Percentiles rank a stretch among this genome's conserved stretches.
Conservation (phyloP, 2,888 invertebrate species). For the Conistra vaccinii region DNA sequence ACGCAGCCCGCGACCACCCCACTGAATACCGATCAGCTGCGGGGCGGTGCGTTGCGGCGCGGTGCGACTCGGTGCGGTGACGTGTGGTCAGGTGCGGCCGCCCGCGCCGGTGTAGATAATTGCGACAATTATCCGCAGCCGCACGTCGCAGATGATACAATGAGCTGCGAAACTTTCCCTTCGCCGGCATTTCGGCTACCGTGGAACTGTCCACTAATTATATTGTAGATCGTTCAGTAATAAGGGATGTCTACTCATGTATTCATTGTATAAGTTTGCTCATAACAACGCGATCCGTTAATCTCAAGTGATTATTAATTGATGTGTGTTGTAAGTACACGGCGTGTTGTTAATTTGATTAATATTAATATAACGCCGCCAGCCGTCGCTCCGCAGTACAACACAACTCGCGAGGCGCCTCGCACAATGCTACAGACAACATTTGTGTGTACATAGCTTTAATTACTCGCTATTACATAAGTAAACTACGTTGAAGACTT, state of each 20-base stretch:
- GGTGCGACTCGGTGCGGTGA: constrained; percentile 1
- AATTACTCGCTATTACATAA: constrained; percentile 8
- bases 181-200: not conserved
- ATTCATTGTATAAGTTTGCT: constrained; percentile 15
- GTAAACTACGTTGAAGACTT: not conserved
- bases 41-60: constrained; percentile 2
- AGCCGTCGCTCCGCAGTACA: not conserved
- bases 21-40: constrained; percentile 36
- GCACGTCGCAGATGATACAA: constrained; percentile 3
- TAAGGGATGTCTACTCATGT: not conserved
- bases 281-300: constrained; percentile 5
- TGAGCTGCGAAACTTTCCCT: constrained; percentile 18
- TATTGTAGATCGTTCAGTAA: not conserved
- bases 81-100: constrained; percentile 18
- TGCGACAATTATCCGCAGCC: constrained; percentile 47
- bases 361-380: constrained; percentile 41
- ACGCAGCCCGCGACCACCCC: constrained; percentile 6
- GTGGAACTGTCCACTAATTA: not conserved
- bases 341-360: constrained; percentile 50
- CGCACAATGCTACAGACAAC: constrained; percentile 1
- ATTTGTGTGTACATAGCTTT: constrained; percentile 6
- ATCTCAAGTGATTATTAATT: constrained; percentile 48
- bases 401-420: not conserved
- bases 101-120: constrained; percentile 28
- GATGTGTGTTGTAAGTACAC: constrained; percentile 36